These are phyloP conservation scores for Ormia ochracea DNA, from an alignment of 2,888 invertebrate genomes.

Conservation along the genomic window DNA sequence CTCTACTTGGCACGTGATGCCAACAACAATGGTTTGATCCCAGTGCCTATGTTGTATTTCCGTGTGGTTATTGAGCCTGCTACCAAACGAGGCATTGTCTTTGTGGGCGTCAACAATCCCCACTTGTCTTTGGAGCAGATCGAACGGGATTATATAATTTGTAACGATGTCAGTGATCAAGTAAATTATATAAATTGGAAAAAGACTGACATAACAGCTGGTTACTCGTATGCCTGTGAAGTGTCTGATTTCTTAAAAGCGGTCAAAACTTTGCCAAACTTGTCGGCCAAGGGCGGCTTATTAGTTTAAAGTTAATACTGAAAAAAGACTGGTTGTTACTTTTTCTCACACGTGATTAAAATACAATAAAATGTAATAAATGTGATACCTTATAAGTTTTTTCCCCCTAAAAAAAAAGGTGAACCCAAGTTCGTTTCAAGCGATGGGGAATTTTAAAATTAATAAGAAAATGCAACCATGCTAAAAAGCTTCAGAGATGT, in stretches of 20 bases:
- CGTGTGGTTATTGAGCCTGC: constrained; percentile 79
- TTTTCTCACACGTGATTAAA: background rate
- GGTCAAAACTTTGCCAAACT: constrained; percentile 68
- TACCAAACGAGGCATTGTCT: constrained; percentile 78
- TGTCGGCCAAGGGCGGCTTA: constrained; percentile 69
- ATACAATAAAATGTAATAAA: background rate
- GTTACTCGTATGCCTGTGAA: constrained; percentile 74
- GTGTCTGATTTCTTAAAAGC: constrained; percentile 70
- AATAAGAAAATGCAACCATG: too few relatives aligned
- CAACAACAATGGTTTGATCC: constrained; percentile 76
- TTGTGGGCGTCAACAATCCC: constrained; percentile 78
- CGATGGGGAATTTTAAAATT: background rate
- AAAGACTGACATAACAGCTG: constrained; percentile 68
- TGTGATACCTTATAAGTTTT: background rate
- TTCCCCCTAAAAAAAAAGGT: background rate
- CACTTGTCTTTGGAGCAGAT: constrained; percentile 71
- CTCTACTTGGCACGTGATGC: constrained; percentile 74
- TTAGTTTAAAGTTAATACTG: constrained; percentile 63
- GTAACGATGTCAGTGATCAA: constrained; percentile 70
- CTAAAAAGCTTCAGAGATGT: too few relatives aligned
- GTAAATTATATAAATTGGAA: constrained; percentile 73
- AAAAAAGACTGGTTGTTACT: background rate
- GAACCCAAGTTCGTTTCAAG: background rate
- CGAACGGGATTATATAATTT: constrained; percentile 70
- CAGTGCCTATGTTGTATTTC: constrained; percentile 80